Conservation (phyloP, 64 coral and sea anemone genomes). For the Porites australiensis region DNA sequence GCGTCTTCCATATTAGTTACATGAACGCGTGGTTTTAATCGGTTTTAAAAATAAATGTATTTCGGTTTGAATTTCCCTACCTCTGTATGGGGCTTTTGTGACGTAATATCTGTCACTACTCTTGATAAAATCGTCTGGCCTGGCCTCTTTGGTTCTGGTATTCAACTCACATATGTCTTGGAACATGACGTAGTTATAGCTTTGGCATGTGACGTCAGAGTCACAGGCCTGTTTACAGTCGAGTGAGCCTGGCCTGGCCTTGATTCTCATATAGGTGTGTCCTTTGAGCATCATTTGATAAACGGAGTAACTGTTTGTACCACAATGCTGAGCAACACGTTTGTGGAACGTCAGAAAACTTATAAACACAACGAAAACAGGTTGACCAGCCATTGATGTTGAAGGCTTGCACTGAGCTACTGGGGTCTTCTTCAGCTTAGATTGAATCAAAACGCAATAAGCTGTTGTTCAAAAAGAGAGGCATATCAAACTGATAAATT, state of each 20-base stretch:
- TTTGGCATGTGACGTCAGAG: constrained; percentile 8
- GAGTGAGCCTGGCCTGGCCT: not conserved
- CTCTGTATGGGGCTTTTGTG: not conserved
- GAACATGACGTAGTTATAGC: not conserved
- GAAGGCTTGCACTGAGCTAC: no score
- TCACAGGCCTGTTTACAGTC: not conserved
- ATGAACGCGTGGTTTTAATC: no score
- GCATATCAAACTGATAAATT: no score
- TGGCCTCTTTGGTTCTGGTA: not conserved
- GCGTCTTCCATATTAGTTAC: no score
- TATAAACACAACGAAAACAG: no score
- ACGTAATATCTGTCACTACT: not conserved
- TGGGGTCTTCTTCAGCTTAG: no score
- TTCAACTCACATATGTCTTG: constrained; percentile 11
- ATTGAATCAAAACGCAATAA: no score
- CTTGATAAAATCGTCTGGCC: not conserved
- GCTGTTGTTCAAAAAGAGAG: no score
- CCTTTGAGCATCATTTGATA: not conserved
- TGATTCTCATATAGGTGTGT: not conserved
- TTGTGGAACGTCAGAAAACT: not conserved
- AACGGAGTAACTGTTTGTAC: not conserved
- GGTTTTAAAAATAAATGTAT: no score
- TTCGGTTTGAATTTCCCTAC: not conserved
- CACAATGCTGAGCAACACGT: not conserved
- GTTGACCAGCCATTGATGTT: no score